phyloP scores from a whole-genome alignment of 2,888 invertebrate species.

The Dryobota labecula region DNA sequence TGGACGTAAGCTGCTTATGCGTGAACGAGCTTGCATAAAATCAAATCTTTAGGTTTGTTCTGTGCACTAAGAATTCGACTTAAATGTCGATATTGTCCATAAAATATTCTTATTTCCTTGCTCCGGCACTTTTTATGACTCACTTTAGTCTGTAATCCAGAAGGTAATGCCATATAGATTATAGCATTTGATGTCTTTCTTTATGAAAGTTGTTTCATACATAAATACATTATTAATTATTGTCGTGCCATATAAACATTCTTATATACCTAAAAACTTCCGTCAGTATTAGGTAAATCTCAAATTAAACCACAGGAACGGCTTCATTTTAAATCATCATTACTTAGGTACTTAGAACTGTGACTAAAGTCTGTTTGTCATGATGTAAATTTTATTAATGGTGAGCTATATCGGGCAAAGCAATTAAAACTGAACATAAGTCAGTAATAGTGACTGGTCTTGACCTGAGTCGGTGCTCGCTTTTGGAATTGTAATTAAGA shows the following conservation, averaged over 20 bases:
- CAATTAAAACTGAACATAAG: constrained; percentile 66
- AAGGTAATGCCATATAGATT: constrained; percentile 23
- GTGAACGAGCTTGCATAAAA: constrained; percentile 30
- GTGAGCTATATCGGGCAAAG: constrained; percentile 61
- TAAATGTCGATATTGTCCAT: constrained; percentile 27
- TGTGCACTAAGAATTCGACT: constrained; percentile 24
- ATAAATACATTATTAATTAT: neutral
- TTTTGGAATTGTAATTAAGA: constrained; percentile 64
- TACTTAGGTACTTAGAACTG: constrained; percentile 56
- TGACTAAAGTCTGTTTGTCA: constrained; percentile 65
- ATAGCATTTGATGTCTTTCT: constrained; percentile 30
- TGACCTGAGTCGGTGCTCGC: constrained; percentile 63
- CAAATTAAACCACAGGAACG: constrained; percentile 35
- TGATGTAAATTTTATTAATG: constrained; percentile 61
- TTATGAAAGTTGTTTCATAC: constrained; percentile 8
- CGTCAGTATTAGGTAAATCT: constrained; percentile 5
- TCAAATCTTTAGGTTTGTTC: constrained; percentile 21
- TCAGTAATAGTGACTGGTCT: constrained; percentile 65
- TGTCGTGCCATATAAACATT: neutral
- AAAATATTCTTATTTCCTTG: constrained; percentile 44
- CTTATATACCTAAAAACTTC: neutral
- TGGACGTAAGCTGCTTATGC: constrained; percentile 20
- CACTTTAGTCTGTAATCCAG: constrained; percentile 23
- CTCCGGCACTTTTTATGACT: constrained; percentile 42
- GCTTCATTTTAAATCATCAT: constrained; percentile 47